Evolutionary conservation across 2,888 invertebrate genomes (phyloP).

Genomic region (Drosophila prolongata): DNA sequence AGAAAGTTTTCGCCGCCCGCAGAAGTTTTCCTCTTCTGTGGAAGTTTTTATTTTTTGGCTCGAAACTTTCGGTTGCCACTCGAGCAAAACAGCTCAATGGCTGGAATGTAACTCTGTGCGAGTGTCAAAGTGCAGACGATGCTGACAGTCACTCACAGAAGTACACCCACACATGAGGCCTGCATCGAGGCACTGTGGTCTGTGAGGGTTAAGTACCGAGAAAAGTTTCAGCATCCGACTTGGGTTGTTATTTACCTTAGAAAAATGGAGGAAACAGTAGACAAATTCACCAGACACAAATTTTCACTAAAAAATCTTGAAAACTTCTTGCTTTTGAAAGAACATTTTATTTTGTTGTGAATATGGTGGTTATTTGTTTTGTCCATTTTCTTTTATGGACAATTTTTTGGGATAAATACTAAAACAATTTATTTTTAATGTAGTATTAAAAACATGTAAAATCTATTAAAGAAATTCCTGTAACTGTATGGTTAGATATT

Average conservation of each 20-base stretch:
- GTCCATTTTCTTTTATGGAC: no score
- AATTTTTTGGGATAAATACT: no score
- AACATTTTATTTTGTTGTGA: no score
- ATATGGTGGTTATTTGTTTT: no score
- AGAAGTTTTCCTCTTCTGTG: constrained; percentile 47
- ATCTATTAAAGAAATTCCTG: no score
- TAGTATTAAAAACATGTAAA: no score
- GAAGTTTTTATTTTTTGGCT: constrained; percentile 33
- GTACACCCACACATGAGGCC: constrained; percentile 15
- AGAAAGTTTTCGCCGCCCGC: constrained; percentile 45
- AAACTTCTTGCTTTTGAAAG: no score
- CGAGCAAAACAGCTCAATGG: constrained; percentile 59
- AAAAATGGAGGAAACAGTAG: neutral
- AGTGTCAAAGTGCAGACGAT: constrained; percentile 41
- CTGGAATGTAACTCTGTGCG: constrained; percentile 38
- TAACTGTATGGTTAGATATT: no score
- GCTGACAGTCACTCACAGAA: constrained; percentile 32
- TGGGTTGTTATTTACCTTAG: constrained; percentile 12
- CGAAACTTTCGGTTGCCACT: constrained; percentile 29
- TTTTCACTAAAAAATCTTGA: no score
- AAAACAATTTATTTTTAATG: no score
- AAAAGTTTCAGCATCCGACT: neutral
- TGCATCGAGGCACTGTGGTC: constrained; percentile 25
- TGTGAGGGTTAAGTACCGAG: neutral
- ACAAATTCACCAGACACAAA: no score